phyloP scores from a whole-genome alignment of 2,113 vertebrate species.

The Brachypteracias leptosomus region DNA sequence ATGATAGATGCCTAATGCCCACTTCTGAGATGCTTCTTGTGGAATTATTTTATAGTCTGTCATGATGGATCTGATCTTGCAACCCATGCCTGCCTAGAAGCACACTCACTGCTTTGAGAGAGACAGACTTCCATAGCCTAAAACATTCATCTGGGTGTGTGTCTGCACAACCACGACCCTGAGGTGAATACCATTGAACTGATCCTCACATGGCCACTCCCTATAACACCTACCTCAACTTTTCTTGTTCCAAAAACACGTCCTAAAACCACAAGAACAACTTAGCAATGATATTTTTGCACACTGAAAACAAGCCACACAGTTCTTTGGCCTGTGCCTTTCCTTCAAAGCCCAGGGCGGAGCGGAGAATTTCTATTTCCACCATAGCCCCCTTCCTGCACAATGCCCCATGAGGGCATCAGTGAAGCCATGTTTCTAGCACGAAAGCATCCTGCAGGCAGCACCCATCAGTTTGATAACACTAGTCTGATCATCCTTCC shows the following conservation, averaged over 20 bases:
- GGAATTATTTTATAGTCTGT: neutral
- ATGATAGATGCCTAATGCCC: neutral
- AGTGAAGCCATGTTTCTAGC: neutral
- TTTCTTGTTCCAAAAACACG: neutral
- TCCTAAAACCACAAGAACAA: neutral
- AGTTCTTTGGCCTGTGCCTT: neutral
- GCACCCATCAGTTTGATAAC: neutral
- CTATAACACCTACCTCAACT: neutral
- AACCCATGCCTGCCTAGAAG: neutral
- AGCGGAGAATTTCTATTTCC: neutral
- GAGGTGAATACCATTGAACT: neutral
- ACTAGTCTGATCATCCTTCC: neutral
- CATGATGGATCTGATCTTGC: neutral
- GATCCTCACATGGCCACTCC: neutral
- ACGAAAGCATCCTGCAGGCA: neutral
- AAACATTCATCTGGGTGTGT: neutral
- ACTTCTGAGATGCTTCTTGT: neutral
- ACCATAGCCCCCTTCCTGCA: accelerated
- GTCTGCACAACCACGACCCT: neutral
- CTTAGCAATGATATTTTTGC: neutral
- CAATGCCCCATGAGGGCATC: accelerated
- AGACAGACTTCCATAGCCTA: neutral
- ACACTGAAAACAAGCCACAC: neutral
- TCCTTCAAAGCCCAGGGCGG: neutral
- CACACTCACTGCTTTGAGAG: neutral